Percentiles rank a stretch among this genome's conserved stretches.
Evolutionary conservation across 2,888 invertebrate species (phyloP).

Genomic region (Agrochola macilenta): DNA sequence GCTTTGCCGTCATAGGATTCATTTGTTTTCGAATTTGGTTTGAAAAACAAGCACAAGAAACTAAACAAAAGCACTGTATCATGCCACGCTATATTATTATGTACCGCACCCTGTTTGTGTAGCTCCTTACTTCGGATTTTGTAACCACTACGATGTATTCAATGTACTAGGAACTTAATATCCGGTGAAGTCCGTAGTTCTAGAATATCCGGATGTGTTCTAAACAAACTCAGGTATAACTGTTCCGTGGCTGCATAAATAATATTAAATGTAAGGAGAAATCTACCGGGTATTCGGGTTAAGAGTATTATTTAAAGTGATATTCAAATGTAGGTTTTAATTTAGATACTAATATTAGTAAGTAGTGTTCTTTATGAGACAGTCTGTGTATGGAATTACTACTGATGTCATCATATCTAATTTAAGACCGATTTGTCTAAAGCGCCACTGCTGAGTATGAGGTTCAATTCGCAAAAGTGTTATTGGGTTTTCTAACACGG

Average conservation of each 20-base stretch:
- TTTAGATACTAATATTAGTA: background rate
- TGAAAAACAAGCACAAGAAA: background rate
- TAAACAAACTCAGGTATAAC: constrained; percentile 46
- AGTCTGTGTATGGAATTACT: background rate
- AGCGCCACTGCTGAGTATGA: too few species aligned
- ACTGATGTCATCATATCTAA: background rate
- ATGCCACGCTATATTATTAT: too few species aligned
- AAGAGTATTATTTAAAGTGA: background rate
- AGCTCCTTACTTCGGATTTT: background rate
- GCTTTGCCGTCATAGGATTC: too few species aligned
- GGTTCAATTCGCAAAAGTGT: too few species aligned
- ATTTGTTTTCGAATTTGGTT: background rate
- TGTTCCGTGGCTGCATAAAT: constrained; percentile 13
- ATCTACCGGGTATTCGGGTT: background rate
- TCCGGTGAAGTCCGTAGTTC: constrained; percentile 48
- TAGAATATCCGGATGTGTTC: constrained; percentile 52
- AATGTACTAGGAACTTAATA: constrained; percentile 36
- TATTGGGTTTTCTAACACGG: too few species aligned
- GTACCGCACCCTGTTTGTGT: background rate
- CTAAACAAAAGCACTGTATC: background rate
- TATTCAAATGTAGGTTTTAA: background rate
- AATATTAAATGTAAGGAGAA: constrained; percentile 9
- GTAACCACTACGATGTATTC: background rate
- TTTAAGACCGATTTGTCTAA: background rate
- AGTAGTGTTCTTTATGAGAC: background rate